Percentiles rank a stretch among this genome's conserved stretches.
Conservation (phyloP, 2,113 vertebrate genomes). For the Osmerus mordax region DNA sequence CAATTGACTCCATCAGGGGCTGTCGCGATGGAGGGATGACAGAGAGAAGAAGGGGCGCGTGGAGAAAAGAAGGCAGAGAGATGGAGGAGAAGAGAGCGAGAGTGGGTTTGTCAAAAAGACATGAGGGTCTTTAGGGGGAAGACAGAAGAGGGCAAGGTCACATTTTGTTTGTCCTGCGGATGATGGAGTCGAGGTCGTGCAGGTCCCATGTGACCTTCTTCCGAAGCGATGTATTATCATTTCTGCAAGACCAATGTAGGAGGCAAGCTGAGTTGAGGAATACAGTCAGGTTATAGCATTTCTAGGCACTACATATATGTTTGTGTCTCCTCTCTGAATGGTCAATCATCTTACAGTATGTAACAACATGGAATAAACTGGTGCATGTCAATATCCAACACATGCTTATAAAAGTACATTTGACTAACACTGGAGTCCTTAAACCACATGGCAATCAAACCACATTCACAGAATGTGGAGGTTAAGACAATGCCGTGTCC, state of each 20-base stretch:
- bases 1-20: slow-evolving; percentile 38
- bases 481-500: too few relatives aligned
- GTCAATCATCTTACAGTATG: too few relatives aligned
- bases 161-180: slow-evolving; percentile 37
- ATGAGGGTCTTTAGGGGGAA: neutral
- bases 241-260: slow-evolving; percentile 40
- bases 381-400: too few relatives aligned
- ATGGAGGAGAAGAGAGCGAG: neutral
- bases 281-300: too few relatives aligned
- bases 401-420: too few relatives aligned
- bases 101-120: neutral
- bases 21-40: slow-evolving; percentile 21
- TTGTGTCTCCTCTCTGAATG: too few relatives aligned
- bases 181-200: slow-evolving; percentile 35
- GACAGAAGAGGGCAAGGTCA: slow-evolving; percentile 55
- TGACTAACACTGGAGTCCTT: too few relatives aligned
- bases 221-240: slow-evolving; percentile 35
- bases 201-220: slow-evolving; percentile 31
- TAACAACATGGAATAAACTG: too few relatives aligned
- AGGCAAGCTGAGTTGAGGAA: slow-evolving; percentile 1
- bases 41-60: slow-evolving; percentile 23
- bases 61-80: slow-evolving; percentile 13
- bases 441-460: too few relatives aligned
- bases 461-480: too few relatives aligned
- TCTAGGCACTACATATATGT: too few relatives aligned